Percentiles rank a stretch among this genome's conserved stretches.
Conservation (phyloP, 2,113 vertebrate species). For the Amphiprion ocellaris region DNA sequence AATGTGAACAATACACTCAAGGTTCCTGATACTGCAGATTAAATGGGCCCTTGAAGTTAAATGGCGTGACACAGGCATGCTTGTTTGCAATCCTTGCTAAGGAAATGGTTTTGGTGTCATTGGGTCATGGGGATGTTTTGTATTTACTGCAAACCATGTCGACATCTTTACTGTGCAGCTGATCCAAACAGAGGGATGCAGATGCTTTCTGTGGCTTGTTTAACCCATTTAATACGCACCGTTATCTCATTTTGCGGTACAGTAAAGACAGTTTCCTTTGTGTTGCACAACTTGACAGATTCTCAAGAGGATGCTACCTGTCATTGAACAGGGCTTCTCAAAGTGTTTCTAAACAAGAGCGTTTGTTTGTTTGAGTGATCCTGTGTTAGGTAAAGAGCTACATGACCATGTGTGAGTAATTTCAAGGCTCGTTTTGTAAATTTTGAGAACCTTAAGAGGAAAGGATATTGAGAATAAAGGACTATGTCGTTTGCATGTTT, state of each 20-base stretch:
- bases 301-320: constrained; percentile 5
- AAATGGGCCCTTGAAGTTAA: constrained; percentile 13
- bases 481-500: background rate
- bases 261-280: constrained; percentile 28
- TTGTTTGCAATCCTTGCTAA: constrained; percentile 52
- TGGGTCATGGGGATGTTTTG: constrained; percentile 62
- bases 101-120: constrained; percentile 69
- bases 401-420: background rate
- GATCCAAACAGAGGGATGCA: constrained; percentile 50
- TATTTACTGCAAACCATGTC: constrained; percentile 48
- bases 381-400: background rate
- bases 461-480: background rate
- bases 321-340: background rate
- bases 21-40: constrained; percentile 21
- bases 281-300: background rate
- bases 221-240: constrained; percentile 41
- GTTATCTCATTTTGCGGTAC: constrained; percentile 21
- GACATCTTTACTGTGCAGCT: constrained; percentile 41
- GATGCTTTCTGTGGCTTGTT: constrained; percentile 37
- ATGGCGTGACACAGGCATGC: constrained; percentile 19
- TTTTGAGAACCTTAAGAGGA: background rate
- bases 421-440: constrained; percentile 7
- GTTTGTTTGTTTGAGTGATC: background rate
- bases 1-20: background rate
- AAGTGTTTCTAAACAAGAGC: background rate